phyloP scores from a whole-genome alignment of 1,140 invertebrate genomes.

The Chelonus insularis region DNA sequence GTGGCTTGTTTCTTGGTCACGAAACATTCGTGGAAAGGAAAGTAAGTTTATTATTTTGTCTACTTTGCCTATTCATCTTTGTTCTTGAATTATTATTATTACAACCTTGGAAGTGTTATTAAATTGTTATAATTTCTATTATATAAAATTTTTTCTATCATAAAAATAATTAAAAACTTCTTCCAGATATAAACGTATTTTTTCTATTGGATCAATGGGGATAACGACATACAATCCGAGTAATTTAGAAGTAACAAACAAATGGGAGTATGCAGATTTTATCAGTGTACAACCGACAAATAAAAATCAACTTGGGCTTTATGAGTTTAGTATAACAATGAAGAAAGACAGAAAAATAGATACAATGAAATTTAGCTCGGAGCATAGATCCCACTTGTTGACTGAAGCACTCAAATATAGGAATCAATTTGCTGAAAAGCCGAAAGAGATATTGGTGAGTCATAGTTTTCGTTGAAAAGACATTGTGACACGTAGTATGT shows the following conservation, averaged over 20 bases:
- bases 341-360: conserved; percentile 90
- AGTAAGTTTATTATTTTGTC: conserved; percentile 65
- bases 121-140: conserved; percentile 9
- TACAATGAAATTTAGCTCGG: conserved; percentile 96
- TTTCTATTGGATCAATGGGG: conserved; percentile 92
- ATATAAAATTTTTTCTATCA: neutral
- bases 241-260: conserved; percentile 94
- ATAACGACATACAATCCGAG: conserved; percentile 97
- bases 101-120: conserved; percentile 10
- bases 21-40: conserved; percentile 97
- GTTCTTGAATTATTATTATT: conserved; percentile 16
- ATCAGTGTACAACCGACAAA: conserved; percentile 70
- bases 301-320: conserved; percentile 61
- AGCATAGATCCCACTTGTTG: conserved; percentile 88
- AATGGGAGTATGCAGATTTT: conserved; percentile 86
- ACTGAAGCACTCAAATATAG: conserved; percentile 87
- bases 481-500: neutral
- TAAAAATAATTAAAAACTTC: conserved; percentile 25
- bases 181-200: conserved; percentile 92
- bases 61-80: neutral
- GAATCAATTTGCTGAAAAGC: conserved; percentile 77
- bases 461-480: neutral
- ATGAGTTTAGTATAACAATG: conserved; percentile 85
- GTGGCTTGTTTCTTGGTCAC: conserved; percentile 92
- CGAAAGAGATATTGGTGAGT: conserved; percentile 71